phyloP scores from a whole-genome alignment of 2,113 vertebrate species.

The Heloderma charlesbogerti region DNA sequence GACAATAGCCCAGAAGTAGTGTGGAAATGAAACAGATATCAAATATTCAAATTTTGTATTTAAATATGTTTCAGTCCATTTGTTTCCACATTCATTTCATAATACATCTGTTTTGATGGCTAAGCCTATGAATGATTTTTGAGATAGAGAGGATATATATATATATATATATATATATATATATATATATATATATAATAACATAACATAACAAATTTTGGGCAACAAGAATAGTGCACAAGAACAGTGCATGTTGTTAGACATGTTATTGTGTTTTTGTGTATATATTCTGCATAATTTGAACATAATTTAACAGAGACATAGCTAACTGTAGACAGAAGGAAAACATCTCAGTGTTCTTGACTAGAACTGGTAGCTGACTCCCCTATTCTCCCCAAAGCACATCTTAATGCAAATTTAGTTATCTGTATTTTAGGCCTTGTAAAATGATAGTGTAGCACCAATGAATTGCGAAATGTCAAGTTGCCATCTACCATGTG shows the following conservation, averaged over 20 bases:
- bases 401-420: background rate
- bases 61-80: background rate
- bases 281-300: too few relatives aligned
- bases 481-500: background rate
- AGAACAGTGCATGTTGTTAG: background rate
- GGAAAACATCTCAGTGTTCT: background rate
- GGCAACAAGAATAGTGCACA: background rate
- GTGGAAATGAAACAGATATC: background rate
- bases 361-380: too few relatives aligned
- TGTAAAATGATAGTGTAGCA: constrained; percentile 15
- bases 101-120: background rate
- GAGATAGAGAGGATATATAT: background rate
- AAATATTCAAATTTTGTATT: background rate
- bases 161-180: too few relatives aligned
- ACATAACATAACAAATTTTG: background rate
- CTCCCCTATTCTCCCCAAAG: background rate
- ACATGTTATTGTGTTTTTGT: background rate
- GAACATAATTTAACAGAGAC: too few relatives aligned
- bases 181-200: too few relatives aligned
- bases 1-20: background rate
- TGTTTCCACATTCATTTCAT: background rate
- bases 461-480: constrained; percentile 14
- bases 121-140: background rate
- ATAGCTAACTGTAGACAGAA: background rate
- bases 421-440: background rate